Base-by-base conservation (phyloP, 2,888 invertebrate species). In the Nesidiocoris tenuis region DNA sequence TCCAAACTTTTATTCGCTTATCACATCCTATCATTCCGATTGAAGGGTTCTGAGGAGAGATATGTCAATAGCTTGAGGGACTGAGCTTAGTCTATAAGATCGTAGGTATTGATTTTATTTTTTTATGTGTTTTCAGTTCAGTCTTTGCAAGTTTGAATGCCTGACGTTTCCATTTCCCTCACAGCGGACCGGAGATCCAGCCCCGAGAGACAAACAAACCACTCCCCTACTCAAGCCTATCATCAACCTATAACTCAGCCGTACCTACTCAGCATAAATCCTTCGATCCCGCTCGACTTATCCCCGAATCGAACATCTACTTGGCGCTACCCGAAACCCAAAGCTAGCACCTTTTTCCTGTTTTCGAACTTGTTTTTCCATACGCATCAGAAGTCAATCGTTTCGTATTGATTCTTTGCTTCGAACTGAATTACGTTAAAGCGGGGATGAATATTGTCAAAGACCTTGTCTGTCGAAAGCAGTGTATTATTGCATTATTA, bases 91-190 rank as follows among this genome's bases (percentile, higher is more conserved):
- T 16, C 61, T 16, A 59, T 63, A 63, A 39, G 63, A 22, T 17
- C 39, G n/a, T 25, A 71, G 61, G 55, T 64, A 65, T 74, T 57
- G 74, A 61, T 74, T 64, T 74, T 59, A 74, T 66, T 74, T 65
- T 74, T 74, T 74, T 72, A 72, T 72, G 72, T 72, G 72, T 72
- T 72, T 72, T 72, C 72, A 57, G 72, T 72, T 72, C 72, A 57
- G 72, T 61, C 57, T 59, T 57, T 23, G n/a, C 57, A 67, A 59
- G 59, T 18, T 65, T 65, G 59, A 22, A 59, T 7, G 39, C 39
- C 12, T 39, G 39, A 39, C 12, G 7, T n/a, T 16, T 19, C 3
- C 59, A n/a, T 19, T 16, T 9, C 57, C 9, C 71, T 23, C 72
- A 22, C 25, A 17, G 12, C 3, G n/a, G 25, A 24, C 16, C 19